A percentile compares a stretch with the other conserved stretches of the same genome.
phyloP scores from a whole-genome alignment of 1,140 invertebrate genomes.

The Philotrypesis tridentata region DNA sequence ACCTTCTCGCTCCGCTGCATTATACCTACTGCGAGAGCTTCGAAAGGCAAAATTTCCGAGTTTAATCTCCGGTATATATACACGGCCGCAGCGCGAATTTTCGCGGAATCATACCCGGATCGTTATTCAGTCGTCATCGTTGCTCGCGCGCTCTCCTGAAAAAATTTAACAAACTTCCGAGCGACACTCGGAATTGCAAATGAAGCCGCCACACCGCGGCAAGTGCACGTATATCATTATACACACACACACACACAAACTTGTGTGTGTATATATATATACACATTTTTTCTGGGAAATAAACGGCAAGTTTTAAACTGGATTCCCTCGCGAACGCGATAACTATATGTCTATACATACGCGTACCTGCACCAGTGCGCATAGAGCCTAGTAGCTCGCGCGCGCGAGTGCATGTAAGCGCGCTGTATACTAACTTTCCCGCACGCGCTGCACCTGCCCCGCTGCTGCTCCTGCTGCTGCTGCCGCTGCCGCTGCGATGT shows the following conservation, averaged over 20 bases:
- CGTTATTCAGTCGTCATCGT: too few species aligned
- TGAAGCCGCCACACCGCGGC: background rate
- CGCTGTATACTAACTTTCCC: conserved; percentile 49
- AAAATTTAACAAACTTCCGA: background rate
- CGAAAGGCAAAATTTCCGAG: background rate
- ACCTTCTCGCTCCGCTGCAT: too few species aligned
- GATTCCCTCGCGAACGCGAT: background rate
- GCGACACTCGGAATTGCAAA: background rate
- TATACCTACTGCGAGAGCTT: too few species aligned
- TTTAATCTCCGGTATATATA: background rate
- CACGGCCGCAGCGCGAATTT: background rate
- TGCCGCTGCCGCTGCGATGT: too few species aligned
- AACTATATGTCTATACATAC: background rate
- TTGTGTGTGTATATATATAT: background rate
- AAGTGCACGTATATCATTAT: too few species aligned
- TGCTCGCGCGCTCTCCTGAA: background rate
- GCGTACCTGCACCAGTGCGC: background rate
- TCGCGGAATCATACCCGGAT: background rate
- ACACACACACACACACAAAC: too few species aligned
- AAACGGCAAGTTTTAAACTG: background rate
- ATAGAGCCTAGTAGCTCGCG: background rate
- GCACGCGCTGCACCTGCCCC: conserved; percentile 55
- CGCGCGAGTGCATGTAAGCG: background rate
- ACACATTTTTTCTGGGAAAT: background rate
- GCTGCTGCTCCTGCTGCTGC: too few species aligned